Evolutionary conservation across 2,797 vertebrate species (phyloP), one percentile per base, ranked within the genome.

Genomic region (Molossus alvarezi): DNA sequence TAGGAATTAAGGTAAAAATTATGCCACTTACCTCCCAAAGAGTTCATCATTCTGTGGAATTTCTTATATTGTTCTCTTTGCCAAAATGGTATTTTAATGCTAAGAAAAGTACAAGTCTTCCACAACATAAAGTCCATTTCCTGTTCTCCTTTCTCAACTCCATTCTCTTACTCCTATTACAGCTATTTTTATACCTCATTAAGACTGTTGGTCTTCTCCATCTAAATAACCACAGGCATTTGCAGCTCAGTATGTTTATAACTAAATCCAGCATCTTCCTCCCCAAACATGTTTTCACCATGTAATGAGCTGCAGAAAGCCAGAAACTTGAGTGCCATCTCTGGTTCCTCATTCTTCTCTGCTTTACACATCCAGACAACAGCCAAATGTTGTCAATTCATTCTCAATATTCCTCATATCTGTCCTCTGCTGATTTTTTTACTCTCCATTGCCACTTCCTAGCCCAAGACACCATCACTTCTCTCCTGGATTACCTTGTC

Each of bases 81-180:
- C 33, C 62, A 69, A 93, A 89, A 81, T 84, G n/a, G 18, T 58
- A 71, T 94, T 96, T 88, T 94, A 90, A 90, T 95, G 23, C 27
- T 86, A 84, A 77, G 85, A 85, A 94, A 88, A 93, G 37, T 71
- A 71, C 6, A 69, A 45, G 37, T 88, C 77, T 88, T 95, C 29
- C 17, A 33, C 9, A 41, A 60, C 48, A 62, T 60, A 37, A 95
- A 87, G 80, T 91, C 20, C 25, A 69, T 79, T 94, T 95, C 58
- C 67, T 89, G 11, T 84, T 85, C 57, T 88, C 17, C 37, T 83
- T 91, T 90, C 18, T 65, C 27, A 87, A 8, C 29, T 91, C 37
- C 8, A 14, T 51, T 92, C 76, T 96, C 79, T 93, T 83, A 58
- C 37, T 89, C 67, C 45, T 83, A 4, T 76, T 88, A 64, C 29